Evolutionary conservation across 1,140 invertebrate species (phyloP).

Genomic region (Eubasilissa regina): DNA sequence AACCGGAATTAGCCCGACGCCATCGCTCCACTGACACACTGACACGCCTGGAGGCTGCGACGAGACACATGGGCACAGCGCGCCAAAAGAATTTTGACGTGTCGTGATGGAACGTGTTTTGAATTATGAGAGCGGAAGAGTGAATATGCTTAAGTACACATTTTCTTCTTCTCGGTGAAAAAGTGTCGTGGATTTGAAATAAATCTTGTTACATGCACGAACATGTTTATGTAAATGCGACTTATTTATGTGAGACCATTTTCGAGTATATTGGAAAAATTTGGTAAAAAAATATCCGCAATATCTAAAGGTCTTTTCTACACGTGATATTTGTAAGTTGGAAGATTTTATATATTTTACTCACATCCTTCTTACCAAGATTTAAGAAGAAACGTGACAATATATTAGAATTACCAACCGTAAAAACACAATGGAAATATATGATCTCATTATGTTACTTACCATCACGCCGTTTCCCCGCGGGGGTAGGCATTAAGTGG

Average conservation of each 20-base stretch:
- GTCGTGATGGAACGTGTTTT: constrained; percentile 1
- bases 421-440: too few relatives aligned
- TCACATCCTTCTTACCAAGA: too few relatives aligned
- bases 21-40: constrained; percentile 49
- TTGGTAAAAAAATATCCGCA: too few relatives aligned
- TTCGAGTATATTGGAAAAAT: too few relatives aligned
- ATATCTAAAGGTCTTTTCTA: too few relatives aligned
- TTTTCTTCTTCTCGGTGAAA: neutral
- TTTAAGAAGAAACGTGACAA: too few relatives aligned
- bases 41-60: constrained; percentile 2
- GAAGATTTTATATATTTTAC: too few relatives aligned
- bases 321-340: too few relatives aligned
- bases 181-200: constrained; percentile 1
- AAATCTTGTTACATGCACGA: neutral
- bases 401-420: too few relatives aligned
- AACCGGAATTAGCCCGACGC: constrained; percentile 48
- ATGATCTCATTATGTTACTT: too few relatives aligned
- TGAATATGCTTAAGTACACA: neutral
- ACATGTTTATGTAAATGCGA: neutral
- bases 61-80: neutral
- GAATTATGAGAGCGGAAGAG: constrained; percentile 8
- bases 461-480: too few relatives aligned
- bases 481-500: too few relatives aligned
- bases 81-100: neutral
- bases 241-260: neutral